Evolutionary conservation across 2,113 vertebrate genomes (phyloP).

Genomic region (Scalopus aquaticus): DNA sequence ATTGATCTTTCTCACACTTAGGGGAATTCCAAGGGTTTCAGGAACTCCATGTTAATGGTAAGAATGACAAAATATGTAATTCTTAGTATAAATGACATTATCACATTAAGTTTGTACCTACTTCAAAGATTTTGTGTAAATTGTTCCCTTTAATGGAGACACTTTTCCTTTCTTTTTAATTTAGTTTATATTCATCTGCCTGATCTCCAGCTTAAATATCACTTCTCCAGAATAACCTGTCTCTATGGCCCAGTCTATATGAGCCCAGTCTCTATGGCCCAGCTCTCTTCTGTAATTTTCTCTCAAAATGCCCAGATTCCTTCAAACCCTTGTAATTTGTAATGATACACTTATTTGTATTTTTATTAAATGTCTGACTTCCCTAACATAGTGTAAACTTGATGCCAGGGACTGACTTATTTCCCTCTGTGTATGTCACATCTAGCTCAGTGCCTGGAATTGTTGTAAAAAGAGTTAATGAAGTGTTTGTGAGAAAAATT

Average conservation of each 20-base stretch:
- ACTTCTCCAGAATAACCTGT: neutral
- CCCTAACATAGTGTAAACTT: neutral
- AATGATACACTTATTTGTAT: neutral
- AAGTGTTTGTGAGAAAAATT: conserved; percentile 25
- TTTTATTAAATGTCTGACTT: neutral
- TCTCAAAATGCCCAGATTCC: neutral
- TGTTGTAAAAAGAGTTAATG: neutral
- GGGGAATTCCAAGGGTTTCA: neutral
- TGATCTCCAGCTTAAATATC: neutral
- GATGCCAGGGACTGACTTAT: neutral
- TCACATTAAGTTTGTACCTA: neutral
- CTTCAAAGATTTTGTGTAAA: neutral
- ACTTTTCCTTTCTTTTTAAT: neutral
- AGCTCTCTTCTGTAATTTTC: neutral
- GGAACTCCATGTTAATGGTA: neutral
- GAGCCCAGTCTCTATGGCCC: neutral
- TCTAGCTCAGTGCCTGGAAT: neutral
- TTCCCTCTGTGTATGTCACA: neutral
- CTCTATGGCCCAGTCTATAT: neutral
- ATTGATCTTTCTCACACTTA: neutral
- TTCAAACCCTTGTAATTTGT: neutral
- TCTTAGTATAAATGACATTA: neutral
- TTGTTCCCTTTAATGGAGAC: neutral
- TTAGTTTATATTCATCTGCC: neutral
- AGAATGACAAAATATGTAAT: neutral